These are phyloP conservation scores for Lithobates pipiens DNA, from an alignment of 2,797 vertebrate genomes.

Conservation along the genomic window DNA sequence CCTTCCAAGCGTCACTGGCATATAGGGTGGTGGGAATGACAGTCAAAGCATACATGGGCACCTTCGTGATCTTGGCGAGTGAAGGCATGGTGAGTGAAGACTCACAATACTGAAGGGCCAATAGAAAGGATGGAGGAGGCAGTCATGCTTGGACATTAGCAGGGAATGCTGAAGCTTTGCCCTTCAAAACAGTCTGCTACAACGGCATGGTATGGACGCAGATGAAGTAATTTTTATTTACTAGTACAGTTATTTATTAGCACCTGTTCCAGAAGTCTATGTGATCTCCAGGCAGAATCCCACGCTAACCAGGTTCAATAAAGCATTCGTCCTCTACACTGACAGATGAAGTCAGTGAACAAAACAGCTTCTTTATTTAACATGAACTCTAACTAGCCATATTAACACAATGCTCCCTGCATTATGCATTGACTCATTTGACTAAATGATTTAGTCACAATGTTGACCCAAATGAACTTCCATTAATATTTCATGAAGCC, in stretches of 20 bases:
- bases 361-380: slow-evolving; percentile 23
- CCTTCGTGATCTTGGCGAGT: too few species aligned
- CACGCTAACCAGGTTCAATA: neutral
- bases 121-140: too few species aligned
- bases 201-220: too few species aligned
- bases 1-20: too few species aligned
- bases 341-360: slow-evolving; percentile 28
- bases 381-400: slow-evolving; percentile 26
- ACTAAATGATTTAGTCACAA: slow-evolving; percentile 42
- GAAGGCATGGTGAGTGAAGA: too few species aligned
- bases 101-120: too few species aligned
- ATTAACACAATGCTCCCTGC: slow-evolving; percentile 29
- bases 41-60: too few species aligned
- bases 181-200: too few species aligned
- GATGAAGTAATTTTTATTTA: neutral
- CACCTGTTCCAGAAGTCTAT: neutral
- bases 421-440: slow-evolving; percentile 46
- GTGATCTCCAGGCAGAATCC: neutral
- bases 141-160: too few species aligned
- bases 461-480: slow-evolving; percentile 27
- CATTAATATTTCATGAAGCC: slow-evolving; percentile 39
- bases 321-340: slow-evolving; percentile 16
- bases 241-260: neutral
- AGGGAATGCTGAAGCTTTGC: too few species aligned
- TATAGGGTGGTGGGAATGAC: too few species aligned